phyloP scores from a whole-genome alignment of 1,140 invertebrate genomes.

The Danaus plexippus region DNA sequence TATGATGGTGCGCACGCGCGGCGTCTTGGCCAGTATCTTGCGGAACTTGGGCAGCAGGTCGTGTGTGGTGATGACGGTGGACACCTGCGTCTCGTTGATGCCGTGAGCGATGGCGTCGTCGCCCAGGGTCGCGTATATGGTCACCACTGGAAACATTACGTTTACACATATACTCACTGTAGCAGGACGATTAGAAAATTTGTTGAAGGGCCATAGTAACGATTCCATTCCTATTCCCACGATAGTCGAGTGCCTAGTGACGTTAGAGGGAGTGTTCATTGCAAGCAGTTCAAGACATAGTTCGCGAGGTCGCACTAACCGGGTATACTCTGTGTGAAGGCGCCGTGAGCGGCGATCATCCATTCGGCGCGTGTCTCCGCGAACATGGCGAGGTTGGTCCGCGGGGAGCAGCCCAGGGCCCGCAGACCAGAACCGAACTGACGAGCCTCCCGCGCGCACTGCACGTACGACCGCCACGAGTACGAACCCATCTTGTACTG shows the following conservation, averaged over 20 bases:
- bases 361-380: slow-evolving; percentile 98
- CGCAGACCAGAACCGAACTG: slow-evolving; percentile 86
- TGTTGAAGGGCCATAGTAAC: too few relatives aligned
- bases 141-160: slow-evolving; percentile 79
- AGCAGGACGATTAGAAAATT: too few relatives aligned
- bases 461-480: slow-evolving; percentile 88
- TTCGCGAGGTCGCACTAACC: slow-evolving; percentile 60
- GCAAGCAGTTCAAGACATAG: not conserved
- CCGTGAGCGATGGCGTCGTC: slow-evolving; percentile 96
- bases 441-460: slow-evolving; percentile 82
- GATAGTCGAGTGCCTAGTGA: too few relatives aligned
- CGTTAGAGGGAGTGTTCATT: not conserved
- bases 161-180: not conserved
- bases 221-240: too few relatives aligned
- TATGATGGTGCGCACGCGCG: slow-evolving; percentile 83
- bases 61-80: slow-evolving; percentile 89
- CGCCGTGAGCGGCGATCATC: slow-evolving; percentile 94
- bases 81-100: slow-evolving; percentile 96
- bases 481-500: slow-evolving; percentile 95
- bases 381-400: slow-evolving; percentile 90
- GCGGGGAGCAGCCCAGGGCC: slow-evolving; percentile 76
- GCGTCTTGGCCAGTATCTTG: slow-evolving; percentile 78
- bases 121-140: slow-evolving; percentile 96
- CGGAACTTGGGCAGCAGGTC: slow-evolving; percentile 93
- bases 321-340: slow-evolving; percentile 93